Evolutionary conservation across 2,113 vertebrate genomes (phyloP), one percentile per base, ranked within the genome.

Genomic region (Carassius auratus): DNA sequence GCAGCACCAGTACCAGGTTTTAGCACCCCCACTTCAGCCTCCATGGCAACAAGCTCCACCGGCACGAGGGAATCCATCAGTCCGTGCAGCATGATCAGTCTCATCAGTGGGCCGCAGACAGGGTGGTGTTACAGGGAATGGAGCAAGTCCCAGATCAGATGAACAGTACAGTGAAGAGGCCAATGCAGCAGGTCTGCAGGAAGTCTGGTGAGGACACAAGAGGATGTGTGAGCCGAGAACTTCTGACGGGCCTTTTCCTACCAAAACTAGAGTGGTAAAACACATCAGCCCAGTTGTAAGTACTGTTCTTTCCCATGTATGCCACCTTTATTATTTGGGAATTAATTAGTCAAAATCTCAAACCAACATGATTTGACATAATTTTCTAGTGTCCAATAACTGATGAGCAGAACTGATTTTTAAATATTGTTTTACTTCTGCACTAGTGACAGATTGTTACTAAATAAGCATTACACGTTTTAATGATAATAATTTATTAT

Each of bases 181-280:
- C 55, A 42, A 93, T 95, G 3, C 93, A 89, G 89, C 91, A 21
- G 55, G 26, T 6, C 12, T 4, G 5, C 13, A 23, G 26, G 30
- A 21, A 26, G 26, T 14, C 42, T 2, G 15, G 2, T 38, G 1
- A 30, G 17, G 61, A 30, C n/a, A 3, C 36, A 79, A 5, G 75
- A 62, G 13, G 68, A 61, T 14, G 50, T 12, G 61, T 30, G 78
- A 64, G 23, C 12, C 15, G 23, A 48, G n/a, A 45, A 52, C 23
- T 52, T 38, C 30, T 64, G 26, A 33, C 5, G 26, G 92, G 2
- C 93, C 93, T 86, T 88, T 91, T 87, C 87, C 92, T 92, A 89
- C 93, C 91, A 96, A 96, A 93, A 93, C 96, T 91, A 94, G 94
- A 91, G 94, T 96, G 86, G 95, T 96, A 88, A 96, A 95, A 85